Evolutionary conservation across 2,888 invertebrate species (phyloP).

Genomic region (Plebejus anna): DNA sequence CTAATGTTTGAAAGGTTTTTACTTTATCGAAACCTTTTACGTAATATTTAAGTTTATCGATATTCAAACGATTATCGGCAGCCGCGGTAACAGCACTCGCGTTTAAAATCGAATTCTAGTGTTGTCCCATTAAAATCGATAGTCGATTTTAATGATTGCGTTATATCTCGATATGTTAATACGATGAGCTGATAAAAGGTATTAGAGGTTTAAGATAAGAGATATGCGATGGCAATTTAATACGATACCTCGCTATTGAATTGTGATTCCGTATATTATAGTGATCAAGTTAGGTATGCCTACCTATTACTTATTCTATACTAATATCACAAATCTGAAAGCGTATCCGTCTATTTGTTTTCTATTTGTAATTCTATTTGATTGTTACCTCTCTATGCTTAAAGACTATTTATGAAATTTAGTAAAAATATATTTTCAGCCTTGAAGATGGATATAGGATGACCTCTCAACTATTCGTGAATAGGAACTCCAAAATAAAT

Average conservation of each 20-base stretch:
- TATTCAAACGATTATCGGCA: conserved; percentile 19
- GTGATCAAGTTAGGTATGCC: background rate
- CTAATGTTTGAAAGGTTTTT: background rate
- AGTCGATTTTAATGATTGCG: conserved; percentile 20
- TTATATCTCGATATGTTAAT: conserved; percentile 27
- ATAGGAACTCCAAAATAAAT: background rate
- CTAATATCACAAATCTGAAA: too few relatives aligned
- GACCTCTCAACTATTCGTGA: background rate
- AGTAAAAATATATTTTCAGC: too few relatives aligned
- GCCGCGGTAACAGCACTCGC: conserved; percentile 6
- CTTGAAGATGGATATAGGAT: background rate
- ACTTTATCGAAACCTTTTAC: conserved; percentile 17
- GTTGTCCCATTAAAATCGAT: conserved; percentile 23
- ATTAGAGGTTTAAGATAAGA: background rate
- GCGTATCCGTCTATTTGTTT: too few relatives aligned
- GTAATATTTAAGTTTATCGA: conserved; percentile 13
- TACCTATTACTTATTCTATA: background rate
- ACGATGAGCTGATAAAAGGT: conserved; percentile 18
- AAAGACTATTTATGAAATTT: too few relatives aligned
- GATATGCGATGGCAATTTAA: background rate
- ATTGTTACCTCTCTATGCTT: too few relatives aligned
- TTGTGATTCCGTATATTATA: background rate
- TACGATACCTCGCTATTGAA: background rate
- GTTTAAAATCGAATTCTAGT: conserved; percentile 22
- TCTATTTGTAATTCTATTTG: too few relatives aligned